Percentiles rank a stretch among this genome's conserved stretches.
These are phyloP conservation scores for Eulemur rubriventer DNA, from an alignment of 2,797 vertebrate genomes.

Conservation along the genomic window DNA sequence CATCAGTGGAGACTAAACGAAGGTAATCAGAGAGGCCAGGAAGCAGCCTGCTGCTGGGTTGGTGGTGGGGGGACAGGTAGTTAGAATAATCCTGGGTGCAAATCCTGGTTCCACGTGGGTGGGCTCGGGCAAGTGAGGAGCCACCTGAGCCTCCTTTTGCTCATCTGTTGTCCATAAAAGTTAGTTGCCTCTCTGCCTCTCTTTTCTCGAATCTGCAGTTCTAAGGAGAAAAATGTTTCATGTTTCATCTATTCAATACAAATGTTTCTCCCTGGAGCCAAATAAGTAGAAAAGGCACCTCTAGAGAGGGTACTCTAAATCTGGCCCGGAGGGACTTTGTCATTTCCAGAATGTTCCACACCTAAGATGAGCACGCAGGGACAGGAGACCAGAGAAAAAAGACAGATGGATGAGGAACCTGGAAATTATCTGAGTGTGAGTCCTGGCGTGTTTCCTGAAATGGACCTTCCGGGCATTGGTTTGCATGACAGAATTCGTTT, in stretches of 20 bases:
- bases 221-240: not conserved
- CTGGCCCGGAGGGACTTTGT: not conserved
- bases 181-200: not conserved
- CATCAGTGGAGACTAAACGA: not conserved
- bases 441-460: not conserved
- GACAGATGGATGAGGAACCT: not conserved
- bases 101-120: not conserved
- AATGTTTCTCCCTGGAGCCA: not conserved
- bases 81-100: not conserved
- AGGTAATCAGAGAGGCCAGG: not conserved
- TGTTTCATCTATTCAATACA: not conserved
- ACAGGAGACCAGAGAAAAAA: not conserved
- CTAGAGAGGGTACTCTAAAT: not conserved
- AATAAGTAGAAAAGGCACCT: not conserved
- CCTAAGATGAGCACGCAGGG: not conserved
- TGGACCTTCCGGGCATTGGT: not conserved
- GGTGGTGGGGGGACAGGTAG: too few relatives aligned
- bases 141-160: not conserved
- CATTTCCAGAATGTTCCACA: not conserved
- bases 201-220: not conserved
- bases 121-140: not conserved
- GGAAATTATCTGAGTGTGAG: not conserved
- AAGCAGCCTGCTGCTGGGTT: not conserved
- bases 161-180: not conserved
- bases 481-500: not conserved